Conservation (phyloP, 1,140 invertebrate species). For the Platorchestia sp. region DNA sequence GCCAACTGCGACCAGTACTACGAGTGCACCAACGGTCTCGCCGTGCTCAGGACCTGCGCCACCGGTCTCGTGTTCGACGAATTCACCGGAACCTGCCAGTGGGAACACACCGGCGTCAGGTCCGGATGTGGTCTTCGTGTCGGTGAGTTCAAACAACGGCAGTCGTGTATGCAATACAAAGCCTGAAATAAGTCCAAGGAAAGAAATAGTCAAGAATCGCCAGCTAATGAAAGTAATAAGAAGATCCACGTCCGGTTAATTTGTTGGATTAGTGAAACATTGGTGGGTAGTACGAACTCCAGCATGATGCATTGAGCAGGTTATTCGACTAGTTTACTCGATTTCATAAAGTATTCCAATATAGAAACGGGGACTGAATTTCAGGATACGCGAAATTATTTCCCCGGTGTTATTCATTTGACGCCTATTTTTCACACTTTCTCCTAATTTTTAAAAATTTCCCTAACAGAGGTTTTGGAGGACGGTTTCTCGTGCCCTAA, state of each 20-base stretch:
- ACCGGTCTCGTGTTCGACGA: slow-evolving; percentile 88
- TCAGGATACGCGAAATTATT: neutral
- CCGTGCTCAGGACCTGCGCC: slow-evolving; percentile 82
- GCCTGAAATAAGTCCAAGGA: neutral
- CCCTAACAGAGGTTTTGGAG: slow-evolving; percentile 72
- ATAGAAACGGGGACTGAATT: neutral
- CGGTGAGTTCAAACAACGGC: slow-evolving; percentile 44
- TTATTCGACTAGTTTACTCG: neutral
- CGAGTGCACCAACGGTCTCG: slow-evolving; percentile 83
- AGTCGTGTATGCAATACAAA: neutral
- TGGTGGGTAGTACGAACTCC: neutral
- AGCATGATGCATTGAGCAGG: neutral
- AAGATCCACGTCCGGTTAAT: no score
- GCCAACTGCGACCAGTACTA: slow-evolving; percentile 85
- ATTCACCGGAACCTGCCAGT: slow-evolving; percentile 81
- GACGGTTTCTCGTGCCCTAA: slow-evolving; percentile 85
- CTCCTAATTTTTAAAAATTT: neutral
- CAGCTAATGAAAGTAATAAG: no score
- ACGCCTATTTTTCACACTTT: neutral
- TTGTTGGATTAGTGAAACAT: no score
- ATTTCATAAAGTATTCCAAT: neutral
- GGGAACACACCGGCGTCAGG: slow-evolving; percentile 77
- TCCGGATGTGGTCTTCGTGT: slow-evolving; percentile 49
- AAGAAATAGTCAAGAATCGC: neutral
- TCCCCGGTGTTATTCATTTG: neutral